Percentiles rank a stretch among this genome's conserved stretches.
phyloP scores from a whole-genome alignment of 37 sponge, comb jelly and placozoan genomes.

The Eunapius fragilis region DNA sequence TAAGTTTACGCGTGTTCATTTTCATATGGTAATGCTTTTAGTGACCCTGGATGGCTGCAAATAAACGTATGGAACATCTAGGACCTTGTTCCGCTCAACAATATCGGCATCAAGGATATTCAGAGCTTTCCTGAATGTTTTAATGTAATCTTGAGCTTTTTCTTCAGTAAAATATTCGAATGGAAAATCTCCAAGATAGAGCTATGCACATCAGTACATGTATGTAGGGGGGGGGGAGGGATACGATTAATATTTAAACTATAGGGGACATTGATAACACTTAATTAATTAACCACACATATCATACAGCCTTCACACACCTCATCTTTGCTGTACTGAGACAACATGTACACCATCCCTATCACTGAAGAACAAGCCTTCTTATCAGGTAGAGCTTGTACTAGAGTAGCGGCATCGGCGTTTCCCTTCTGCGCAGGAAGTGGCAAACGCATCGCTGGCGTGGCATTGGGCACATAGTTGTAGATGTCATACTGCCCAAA shows the following conservation, averaged over 20 bases:
- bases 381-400: slow-evolving; percentile 48
- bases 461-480: slow-evolving; percentile 75
- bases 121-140: slow-evolving; percentile 18
- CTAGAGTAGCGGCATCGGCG: slow-evolving; percentile 19
- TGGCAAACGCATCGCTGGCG: slow-evolving; percentile 40
- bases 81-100: slow-evolving; percentile 31
- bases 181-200: not conserved
- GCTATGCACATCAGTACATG: not conserved
- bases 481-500: slow-evolving; percentile 70
- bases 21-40: slow-evolving; percentile 45
- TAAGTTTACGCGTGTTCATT: not conserved
- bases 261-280: too few species aligned
- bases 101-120: slow-evolving; percentile 9
- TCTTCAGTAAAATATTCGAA: not conserved
- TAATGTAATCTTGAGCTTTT: not conserved
- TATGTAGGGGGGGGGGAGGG: too few species aligned
- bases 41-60: slow-evolving; percentile 39
- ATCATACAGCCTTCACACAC: slow-evolving; percentile 7
- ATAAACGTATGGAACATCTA: slow-evolving; percentile 67
- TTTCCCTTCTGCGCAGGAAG: slow-evolving; percentile 51
- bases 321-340: slow-evolving; percentile 37
- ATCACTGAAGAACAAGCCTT: not conserved
- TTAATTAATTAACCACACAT: too few species aligned
- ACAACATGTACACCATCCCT: not conserved
- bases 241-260: too few species aligned